Base-by-base conservation (phyloP, 2,888 invertebrate genomes). In the Drosophila villosipedis region DNA sequence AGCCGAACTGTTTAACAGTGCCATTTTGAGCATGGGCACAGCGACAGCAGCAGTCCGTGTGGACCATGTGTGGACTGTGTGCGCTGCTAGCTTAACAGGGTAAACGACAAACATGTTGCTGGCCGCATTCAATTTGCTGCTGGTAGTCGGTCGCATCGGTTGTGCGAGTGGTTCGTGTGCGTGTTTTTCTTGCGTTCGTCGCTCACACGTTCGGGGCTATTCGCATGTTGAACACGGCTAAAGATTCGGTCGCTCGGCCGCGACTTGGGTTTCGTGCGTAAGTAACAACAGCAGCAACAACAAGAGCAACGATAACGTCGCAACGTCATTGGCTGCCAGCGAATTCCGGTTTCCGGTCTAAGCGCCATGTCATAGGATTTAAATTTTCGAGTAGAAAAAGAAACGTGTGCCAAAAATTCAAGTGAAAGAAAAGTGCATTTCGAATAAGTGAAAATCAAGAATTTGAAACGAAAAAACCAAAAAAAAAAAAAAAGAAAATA, bases 141-240 rank as follows among this genome's bases (percentile, higher is more conserved):
- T 78, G 81, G 35, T 77, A 57, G 62, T 78, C 78, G 81, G 77
- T 76, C 81, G 78, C 78, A 81, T 83, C 89, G 78, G 84, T 84
- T 91, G 83, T 89, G 84, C 90, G 86, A 84, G 74, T 84, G 89
- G 85, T 83, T 92, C 87, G 91, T 88, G 75, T 71, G 14, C 57
- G 57, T 52, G 54, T 53, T 53, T 57, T 50, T 54, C 54, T 61
- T 54, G 31, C 50, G 76, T 63, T 62, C 67, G 83, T 61, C 64
- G 37, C 39, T 58, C 58, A 33, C 37, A 33, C 43, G 31, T 54
- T 59, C 80, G 67, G 66, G 37, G 59, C 30, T 49, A 60, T 63
- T 80, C 80, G 80, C 74, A 78, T 72, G 74, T 22, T 47, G 54
- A 47, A 41, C 43, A 35, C 76, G 75, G 49, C 41, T 16, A 50